These are phyloP conservation scores for Myotis davidii DNA, from an alignment of 2,113 vertebrate genomes.

Conservation along the genomic window DNA sequence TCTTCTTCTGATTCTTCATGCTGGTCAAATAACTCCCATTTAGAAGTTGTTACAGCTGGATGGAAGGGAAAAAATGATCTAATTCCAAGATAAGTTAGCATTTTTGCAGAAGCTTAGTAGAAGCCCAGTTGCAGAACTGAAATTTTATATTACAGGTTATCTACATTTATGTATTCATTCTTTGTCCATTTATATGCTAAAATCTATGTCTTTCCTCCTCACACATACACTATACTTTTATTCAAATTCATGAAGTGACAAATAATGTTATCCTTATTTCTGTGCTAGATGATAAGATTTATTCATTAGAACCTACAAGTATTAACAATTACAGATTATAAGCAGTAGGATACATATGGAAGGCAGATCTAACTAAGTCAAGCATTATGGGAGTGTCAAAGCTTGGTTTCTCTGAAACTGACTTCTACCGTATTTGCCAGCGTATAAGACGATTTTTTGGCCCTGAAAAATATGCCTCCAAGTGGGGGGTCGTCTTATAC, in stretches of 20 bases:
- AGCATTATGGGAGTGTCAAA: neutral
- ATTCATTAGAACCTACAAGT: conserved; percentile 19
- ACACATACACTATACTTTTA: conserved; percentile 35
- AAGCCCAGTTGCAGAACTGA: conserved; percentile 24
- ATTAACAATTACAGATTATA: conserved; percentile 17
- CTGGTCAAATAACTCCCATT: conserved; percentile 97
- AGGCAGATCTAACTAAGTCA: conserved; percentile 4
- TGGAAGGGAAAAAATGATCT: conserved; percentile 44
- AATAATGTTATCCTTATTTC: conserved; percentile 13
- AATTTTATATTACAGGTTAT: conserved; percentile 49
- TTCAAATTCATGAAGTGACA: conserved; percentile 42
- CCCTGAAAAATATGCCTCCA: too few species aligned
- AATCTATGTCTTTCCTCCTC: conserved; percentile 31
- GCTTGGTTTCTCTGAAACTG: conserved; percentile 32
- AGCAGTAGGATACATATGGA: neutral
- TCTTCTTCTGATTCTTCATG: conserved; percentile 93
- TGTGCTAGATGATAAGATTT: conserved; percentile 2
- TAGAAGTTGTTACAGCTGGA: conserved; percentile 97
- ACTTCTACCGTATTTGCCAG: too few species aligned
- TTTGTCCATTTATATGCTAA: conserved; percentile 43
- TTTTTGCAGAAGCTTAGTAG: conserved; percentile 7
- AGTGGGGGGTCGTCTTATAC: too few species aligned
- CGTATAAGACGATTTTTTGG: too few species aligned
- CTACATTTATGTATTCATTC: conserved; percentile 12
- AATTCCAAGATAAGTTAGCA: conserved; percentile 63